Evolutionary conservation across 2,888 invertebrate genomes (phyloP), one percentile per base, ranked within the genome.

Genomic region (Endotricha flammealis): DNA sequence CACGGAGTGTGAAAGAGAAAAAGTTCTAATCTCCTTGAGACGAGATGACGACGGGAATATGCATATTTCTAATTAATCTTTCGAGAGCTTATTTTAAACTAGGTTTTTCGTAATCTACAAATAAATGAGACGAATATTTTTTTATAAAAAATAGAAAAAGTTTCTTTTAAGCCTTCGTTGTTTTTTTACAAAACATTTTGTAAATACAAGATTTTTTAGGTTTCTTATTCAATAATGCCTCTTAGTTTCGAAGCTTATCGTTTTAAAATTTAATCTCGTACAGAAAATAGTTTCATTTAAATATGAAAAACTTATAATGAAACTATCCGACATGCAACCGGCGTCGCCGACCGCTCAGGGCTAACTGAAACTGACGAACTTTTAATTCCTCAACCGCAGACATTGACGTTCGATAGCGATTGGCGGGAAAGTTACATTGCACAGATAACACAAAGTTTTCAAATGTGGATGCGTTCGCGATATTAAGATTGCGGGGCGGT

Each of bases 331-430:
- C 6, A 39, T 32, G 12, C 66, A 65, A 73, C 78, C 74, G 73
- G 59, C 68, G 64, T 48, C 74, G 71, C 53, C 68, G 67, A 71
- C 53, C 62, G 79, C 81, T 64, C 65, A 64, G 46, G 74, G 79
- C 73, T 46, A 61, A 78, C 27, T 20, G 20, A n/a, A 20, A 20
- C 75, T 80, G 76, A 70, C 71, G 71, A 82, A 81, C 79, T 82
- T 83, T 82, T 81, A 80, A 82, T 82, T 78, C 73, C 78, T 75
- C 77, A 67, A 62, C 66, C 69, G 61, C 77, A 76, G 76, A 74
- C 75, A 76, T 77, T 80, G 79, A 78, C 76, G 65, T 34, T 42
- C 35, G 36, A 71, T 72, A 69, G 70, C 78, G 73, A 81, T 81
- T 80, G 80, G 82, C 72, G 75, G 72, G 70, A 73, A 79, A 79